Base-by-base conservation (phyloP, 23 tunicate species). In the Ciona savignyi region DNA sequence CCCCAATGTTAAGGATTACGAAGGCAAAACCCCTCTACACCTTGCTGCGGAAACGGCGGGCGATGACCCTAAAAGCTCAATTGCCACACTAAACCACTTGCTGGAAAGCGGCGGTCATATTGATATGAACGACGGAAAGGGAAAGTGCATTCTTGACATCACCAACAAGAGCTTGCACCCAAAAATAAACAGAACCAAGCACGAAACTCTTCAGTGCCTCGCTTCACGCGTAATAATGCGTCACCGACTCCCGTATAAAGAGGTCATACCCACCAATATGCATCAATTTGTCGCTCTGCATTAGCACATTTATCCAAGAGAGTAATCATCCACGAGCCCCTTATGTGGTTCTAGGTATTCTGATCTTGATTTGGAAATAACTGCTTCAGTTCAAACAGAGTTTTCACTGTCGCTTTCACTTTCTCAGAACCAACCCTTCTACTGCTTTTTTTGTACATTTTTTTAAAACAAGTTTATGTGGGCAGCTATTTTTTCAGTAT, bases 11-110 rank as follows among this genome's bases (percentile, higher is more conserved):
- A 65, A 66, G 1, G 95, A 87, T 49, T 74, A 70, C 51, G 95
- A 87, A 23, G 95, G 82, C 9, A 81, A 81, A 31, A 76, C 81
- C 23, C 86, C 95, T 23, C 70, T 75, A 0, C 95, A 87, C 35
- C 66, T 80, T 22, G 80, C 95, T 2, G 85, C 82, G 11, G 93
- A 86, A 60, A 68, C 78, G 6, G 73, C 78, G 11, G 15, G 11
- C 21, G 60, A 75, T 1, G 73, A 63, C 0, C 25, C 67, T 3
- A 72, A 76, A 49, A 28, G 30, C 25, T 65, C 79, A 23, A 27
- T 42, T 22, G 62, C 78, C 42, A 68, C 79, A 19, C 31, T 49
- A 2, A 75, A 70, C 62, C 78, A 68, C 26, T 48, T 87, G 29
- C 51, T 87, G 0, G 67, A 35, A 3, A 74, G 70, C 2, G 79